Evolutionary conservation across 2,113 vertebrate genomes (phyloP), one percentile per base, ranked within the genome.

Genomic region (Halichoerus grypus): DNA sequence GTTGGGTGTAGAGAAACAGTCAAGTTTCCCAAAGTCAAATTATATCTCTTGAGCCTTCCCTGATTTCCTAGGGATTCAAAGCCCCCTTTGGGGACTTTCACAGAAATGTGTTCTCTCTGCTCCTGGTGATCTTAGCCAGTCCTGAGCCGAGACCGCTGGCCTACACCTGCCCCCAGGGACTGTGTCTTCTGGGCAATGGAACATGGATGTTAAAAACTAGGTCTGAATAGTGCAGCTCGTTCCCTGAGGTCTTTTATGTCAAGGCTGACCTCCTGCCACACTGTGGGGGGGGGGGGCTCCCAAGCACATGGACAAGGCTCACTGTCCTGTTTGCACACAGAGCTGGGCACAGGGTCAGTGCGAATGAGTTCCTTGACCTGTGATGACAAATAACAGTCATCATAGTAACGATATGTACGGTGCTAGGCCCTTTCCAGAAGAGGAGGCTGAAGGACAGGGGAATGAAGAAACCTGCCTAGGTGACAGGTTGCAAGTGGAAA

Each of bases 1-100:
- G 33, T 13, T 53, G 10, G 28, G 42, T 57, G 1, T 63, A 71
- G 26, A 87, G 26, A 92, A 92, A 82, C 7, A 3, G 21, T 26
- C 88, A 86, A 51, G 49, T 89, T 36, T 61, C 51, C 42, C 59
- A 31, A 57, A 76, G 61, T 82, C 86, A 63, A 88, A 55, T 61
- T 55, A 21, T 85, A 31, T 53, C 57, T 96, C 76, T 97, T 71
- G 42, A 84, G 46, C 63, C 28, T 92, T 42, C 74, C 90, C 94
- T 90, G 55, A 69, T 74, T 79, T 18, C 83, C 26, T 31, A 53
- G 49, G 71, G 88, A 93, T 79, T 79, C 63, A 88, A 91, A n/a
- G 5, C 19, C 86, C 36, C 53, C 81, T 59, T 74, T 36, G 7
- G 61, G 26, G 51, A 49, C 12, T 79, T 28, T 28, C 14, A 53